Base-by-base conservation (phyloP, 2,888 invertebrate species). In the Blera fallax region DNA sequence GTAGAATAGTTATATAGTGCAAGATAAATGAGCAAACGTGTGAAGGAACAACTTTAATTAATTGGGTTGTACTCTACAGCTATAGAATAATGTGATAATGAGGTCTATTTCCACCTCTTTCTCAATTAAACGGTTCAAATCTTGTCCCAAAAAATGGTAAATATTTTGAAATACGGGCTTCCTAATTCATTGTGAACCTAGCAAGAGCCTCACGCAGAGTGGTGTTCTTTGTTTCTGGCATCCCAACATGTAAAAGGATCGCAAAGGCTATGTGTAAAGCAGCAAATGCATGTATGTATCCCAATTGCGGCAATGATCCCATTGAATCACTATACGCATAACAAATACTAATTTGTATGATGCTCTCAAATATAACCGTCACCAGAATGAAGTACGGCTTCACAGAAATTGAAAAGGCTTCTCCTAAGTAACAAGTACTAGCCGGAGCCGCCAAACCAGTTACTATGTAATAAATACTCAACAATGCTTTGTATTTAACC, bases 171-270 rank as follows among this genome's bases (percentile, higher is more conserved):
- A n/a, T n/a, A n/a, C n/a, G n/a, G n/a, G n/a, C n/a, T n/a, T n/a
- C n/a, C 8, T 16, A 7, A n/a, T n/a, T 27, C 14, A 16, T 45
- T 1, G 48, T 37, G 45, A 91, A 90, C 50, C 82, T 88, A 0
- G 73, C 58, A 37, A 88, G 88, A 5, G 91, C 88, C 29, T 89
- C 88, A 0, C 88, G 87, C 34, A 91, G 60, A 0, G 89, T 89
- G 2, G 87, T 82, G 18, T 62, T 10, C 54, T 87, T 89, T 0
- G 91, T 91, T 87, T 91, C 91, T 3, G 91, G 91, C 70, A 91
- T 74, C 3, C 76, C 56, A 7, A 85, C 50, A 6, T 89, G 58
- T 3, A 88, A 89, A 0, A 89, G 0, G 0, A 88, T 0, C 2
- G 83, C 87, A 5, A 88, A 91, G 0, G 85, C 0, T 0, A 89